Conservation (phyloP, 2,797 vertebrate species). For the Periparus ater region DNA sequence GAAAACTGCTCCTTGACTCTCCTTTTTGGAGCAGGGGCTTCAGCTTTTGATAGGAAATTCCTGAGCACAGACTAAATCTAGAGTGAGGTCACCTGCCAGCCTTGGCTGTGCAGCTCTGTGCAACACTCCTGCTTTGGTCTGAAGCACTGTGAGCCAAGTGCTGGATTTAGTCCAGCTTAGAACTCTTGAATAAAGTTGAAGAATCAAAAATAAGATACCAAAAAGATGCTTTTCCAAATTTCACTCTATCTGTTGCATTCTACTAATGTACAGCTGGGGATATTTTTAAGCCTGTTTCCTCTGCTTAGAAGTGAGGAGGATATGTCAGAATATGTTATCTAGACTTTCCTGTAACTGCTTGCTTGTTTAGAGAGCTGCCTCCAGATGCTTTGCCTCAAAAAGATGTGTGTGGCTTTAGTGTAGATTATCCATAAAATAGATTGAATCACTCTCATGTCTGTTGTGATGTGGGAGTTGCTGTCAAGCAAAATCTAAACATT, state of each 20-base stretch:
- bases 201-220: neutral
- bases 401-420: neutral
- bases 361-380: neutral
- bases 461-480: neutral
- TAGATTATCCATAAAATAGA: neutral
- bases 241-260: neutral
- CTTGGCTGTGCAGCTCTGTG: neutral
- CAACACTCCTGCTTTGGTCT: neutral
- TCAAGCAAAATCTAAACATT: neutral
- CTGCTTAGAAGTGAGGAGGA: neutral
- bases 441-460: neutral
- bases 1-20: neutral
- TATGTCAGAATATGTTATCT: neutral
- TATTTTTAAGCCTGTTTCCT: neutral
- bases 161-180: neutral
- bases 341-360: neutral
- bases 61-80: neutral
- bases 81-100: neutral
- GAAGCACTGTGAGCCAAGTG: slow-evolving; percentile 18
- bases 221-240: neutral
- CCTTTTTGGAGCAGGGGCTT: neutral
- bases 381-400: neutral
- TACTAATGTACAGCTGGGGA: neutral
- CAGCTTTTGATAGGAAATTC: neutral
- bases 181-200: neutral